A percentile compares a stretch with the other conserved stretches of the same genome.
Evolutionary conservation across 2,797 vertebrate genomes (phyloP).

Genomic region (Sebastes steindachneri): DNA sequence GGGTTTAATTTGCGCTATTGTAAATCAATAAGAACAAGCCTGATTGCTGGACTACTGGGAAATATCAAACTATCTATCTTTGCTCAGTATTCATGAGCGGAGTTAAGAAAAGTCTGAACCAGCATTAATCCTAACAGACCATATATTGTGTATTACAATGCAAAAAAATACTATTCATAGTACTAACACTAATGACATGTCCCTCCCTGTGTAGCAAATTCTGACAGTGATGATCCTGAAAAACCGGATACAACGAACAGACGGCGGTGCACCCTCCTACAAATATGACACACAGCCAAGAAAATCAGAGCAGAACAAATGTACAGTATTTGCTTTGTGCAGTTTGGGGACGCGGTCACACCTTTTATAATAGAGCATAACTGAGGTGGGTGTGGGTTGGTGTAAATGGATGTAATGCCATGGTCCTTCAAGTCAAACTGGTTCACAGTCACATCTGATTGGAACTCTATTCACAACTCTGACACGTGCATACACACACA

Average conservation of each 20-base stretch:
- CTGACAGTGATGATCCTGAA: slow-evolving; percentile 29
- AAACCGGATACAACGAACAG: slow-evolving; percentile 29
- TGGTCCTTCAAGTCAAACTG: slow-evolving; percentile 56
- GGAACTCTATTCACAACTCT: neutral
- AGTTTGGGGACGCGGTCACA: slow-evolving; percentile 45
- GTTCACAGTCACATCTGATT: slow-evolving; percentile 25
- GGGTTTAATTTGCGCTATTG: slow-evolving; percentile 9
- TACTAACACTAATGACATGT: neutral
- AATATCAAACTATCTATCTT: neutral
- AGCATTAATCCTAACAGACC: neutral
- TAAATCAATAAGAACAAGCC: slow-evolving; percentile 25
- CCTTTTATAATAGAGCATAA: slow-evolving; percentile 22
- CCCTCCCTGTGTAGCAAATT: neutral
- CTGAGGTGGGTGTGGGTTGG: slow-evolving; percentile 45
- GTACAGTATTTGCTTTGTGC: slow-evolving; percentile 18
- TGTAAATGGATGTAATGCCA: neutral
- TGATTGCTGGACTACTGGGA: neutral
- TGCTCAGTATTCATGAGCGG: neutral
- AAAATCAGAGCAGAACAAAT: slow-evolving; percentile 62
- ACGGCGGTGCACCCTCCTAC: neutral
- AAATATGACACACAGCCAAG: slow-evolving; percentile 13
- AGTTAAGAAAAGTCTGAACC: neutral
- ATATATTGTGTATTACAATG: neutral
- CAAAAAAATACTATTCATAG: neutral
- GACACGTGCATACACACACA: neutral